These are phyloP conservation scores for Romanomermis culicivorax DNA, from an alignment of 2,888 invertebrate genomes.

Conservation along the genomic window DNA sequence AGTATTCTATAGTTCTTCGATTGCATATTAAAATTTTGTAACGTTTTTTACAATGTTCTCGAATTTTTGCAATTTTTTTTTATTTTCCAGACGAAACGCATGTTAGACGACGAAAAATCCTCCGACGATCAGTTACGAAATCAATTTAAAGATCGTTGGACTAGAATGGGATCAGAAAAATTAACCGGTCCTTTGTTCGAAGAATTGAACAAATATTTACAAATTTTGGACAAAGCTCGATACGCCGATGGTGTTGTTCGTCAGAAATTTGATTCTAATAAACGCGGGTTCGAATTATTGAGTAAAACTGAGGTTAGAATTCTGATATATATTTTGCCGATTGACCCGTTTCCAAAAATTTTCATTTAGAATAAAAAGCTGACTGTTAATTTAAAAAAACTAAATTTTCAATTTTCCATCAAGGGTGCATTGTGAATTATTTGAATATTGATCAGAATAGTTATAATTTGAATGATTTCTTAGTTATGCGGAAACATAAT, in stretches of 20 bases:
- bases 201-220: slow-evolving; percentile 74
- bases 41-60: background rate
- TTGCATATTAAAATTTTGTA: background rate
- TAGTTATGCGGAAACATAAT: too few species aligned
- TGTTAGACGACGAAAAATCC: slow-evolving; percentile 71
- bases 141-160: slow-evolving; percentile 84
- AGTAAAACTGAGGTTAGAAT: slow-evolving; percentile 46
- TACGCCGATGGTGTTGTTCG: slow-evolving; percentile 56
- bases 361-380: too few species aligned
- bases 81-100: slow-evolving; percentile 29
- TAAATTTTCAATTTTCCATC: too few species aligned
- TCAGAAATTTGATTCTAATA: slow-evolving; percentile 59
- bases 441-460: too few species aligned
- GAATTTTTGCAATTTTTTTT: slow-evolving; percentile 5
- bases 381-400: too few species aligned
- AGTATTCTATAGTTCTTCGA: background rate
- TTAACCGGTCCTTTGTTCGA: slow-evolving; percentile 68
- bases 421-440: too few species aligned
- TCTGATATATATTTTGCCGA: too few species aligned
- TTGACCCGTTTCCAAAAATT: too few species aligned
- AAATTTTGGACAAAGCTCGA: slow-evolving; percentile 70
- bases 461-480: too few species aligned
- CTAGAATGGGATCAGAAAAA: slow-evolving; percentile 59
- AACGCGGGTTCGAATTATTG: slow-evolving; percentile 55
- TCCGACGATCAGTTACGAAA: slow-evolving; percentile 63